Conservation (phyloP, 2,113 vertebrate species). For the Oostethus manadensis region DNA sequence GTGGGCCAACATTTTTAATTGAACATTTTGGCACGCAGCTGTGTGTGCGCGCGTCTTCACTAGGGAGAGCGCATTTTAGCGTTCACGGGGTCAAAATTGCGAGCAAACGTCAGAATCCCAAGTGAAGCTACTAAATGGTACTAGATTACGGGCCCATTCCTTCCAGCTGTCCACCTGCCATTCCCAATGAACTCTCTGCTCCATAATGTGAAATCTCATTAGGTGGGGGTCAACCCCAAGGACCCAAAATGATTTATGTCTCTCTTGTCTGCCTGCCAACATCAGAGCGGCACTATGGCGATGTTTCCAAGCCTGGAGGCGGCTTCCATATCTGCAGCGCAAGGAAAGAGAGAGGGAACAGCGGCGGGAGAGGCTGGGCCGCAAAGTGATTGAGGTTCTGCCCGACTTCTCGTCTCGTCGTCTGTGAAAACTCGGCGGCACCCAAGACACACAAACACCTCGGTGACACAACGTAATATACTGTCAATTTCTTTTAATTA, state of each 20-base stretch:
- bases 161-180: slow-evolving; percentile 25
- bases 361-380: slow-evolving; percentile 75
- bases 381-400: slow-evolving; percentile 83
- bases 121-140: slow-evolving; percentile 8
- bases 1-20: no score
- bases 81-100: no score
- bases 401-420: slow-evolving; percentile 73
- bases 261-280: slow-evolving; percentile 32
- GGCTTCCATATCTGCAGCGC: slow-evolving; percentile 67
- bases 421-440: slow-evolving; percentile 9
- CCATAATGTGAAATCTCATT: slow-evolving; percentile 47
- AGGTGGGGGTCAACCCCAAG: slow-evolving; percentile 27
- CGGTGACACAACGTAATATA: neutral
- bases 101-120: neutral
- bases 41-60: no score
- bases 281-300: slow-evolving; percentile 68
- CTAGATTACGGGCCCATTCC: slow-evolving; percentile 19
- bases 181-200: slow-evolving; percentile 15
- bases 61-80: no score
- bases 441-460: slow-evolving; percentile 4
- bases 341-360: slow-evolving; percentile 76
- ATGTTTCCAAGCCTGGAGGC: slow-evolving; percentile 76
- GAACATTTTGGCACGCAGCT: no score
- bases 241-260: slow-evolving; percentile 28
- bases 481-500: neutral